Evolutionary conservation across 2,888 invertebrate species (phyloP).

Genomic region (Perdita meconis): DNA sequence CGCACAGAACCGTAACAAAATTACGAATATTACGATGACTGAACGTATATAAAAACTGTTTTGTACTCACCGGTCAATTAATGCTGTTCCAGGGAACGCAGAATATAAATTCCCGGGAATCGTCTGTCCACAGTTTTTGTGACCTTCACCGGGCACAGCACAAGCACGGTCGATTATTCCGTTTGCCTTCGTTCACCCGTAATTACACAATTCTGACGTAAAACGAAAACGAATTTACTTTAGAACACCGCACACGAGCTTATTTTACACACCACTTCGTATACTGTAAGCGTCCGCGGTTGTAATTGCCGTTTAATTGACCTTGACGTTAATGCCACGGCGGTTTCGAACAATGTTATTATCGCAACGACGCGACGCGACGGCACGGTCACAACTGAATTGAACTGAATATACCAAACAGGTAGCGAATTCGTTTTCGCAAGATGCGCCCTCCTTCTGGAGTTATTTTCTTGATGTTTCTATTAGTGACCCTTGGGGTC

Average conservation of each 20-base stretch:
- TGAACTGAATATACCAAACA: constrained; percentile 1
- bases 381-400: too few relatives aligned
- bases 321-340: neutral
- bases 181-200: neutral
- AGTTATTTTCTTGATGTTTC: too few relatives aligned
- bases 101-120: neutral
- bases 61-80: neutral
- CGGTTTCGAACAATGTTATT: neutral
- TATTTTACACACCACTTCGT: neutral
- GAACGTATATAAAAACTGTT: too few relatives aligned
- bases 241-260: neutral
- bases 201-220: neutral
- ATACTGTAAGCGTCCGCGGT: neutral
- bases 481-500: too few relatives aligned
- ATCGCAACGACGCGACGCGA: constrained; percentile 5
- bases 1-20: neutral
- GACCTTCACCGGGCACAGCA: neutral
- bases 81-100: neutral
- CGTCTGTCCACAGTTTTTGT: neutral
- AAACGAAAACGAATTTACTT: neutral
- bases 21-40: neutral
- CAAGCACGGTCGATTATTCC: neutral
- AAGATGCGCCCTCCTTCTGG: neutral
- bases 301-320: neutral
- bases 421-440: neutral